Evolutionary conservation across 1,140 invertebrate species (phyloP).

Genomic region (Ceratosolen fusciceps): DNA sequence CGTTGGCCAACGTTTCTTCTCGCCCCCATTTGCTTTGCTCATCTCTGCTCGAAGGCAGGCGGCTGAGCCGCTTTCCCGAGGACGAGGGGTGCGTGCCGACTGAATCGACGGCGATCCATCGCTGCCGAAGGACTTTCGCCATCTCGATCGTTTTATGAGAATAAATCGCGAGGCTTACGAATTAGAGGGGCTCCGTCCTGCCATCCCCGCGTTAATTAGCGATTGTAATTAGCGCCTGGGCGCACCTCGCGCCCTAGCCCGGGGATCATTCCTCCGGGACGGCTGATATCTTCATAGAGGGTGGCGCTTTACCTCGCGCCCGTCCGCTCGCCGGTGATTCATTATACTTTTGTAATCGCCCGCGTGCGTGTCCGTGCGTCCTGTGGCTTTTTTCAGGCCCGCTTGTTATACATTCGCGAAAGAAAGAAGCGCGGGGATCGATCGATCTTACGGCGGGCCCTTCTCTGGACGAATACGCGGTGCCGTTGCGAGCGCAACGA

Average conservation of each 20-base stretch:
- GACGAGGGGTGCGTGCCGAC: too few species aligned
- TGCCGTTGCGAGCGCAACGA: slow-evolving; percentile 45
- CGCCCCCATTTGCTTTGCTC: not conserved
- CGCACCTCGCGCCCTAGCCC: slow-evolving; percentile 30
- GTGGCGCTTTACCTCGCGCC: not conserved
- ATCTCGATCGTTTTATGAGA: not conserved
- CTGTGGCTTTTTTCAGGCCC: slow-evolving; percentile 50
- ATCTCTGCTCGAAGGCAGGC: not conserved
- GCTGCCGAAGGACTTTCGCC: not conserved
- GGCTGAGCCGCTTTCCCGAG: not conserved
- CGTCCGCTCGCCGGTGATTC: slow-evolving; percentile 45
- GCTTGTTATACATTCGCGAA: slow-evolving; percentile 46
- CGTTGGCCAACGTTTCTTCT: not conserved
- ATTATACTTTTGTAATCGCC: slow-evolving; percentile 34
- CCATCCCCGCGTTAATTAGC: slow-evolving; percentile 50
- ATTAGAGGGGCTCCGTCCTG: slow-evolving; percentile 51
- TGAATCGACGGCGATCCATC: not conserved
- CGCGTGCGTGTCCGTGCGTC: not conserved
- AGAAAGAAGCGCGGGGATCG: slow-evolving; percentile 53
- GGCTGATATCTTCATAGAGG: slow-evolving; percentile 66
- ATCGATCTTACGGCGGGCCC: slow-evolving; percentile 45
- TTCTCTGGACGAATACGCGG: not conserved
- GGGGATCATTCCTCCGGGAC: slow-evolving; percentile 34
- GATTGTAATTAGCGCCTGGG: slow-evolving; percentile 49
- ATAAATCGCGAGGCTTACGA: slow-evolving; percentile 46